Base-by-base conservation (phyloP, 1,140 invertebrate genomes). In the Temnothorax curvispinosus region DNA sequence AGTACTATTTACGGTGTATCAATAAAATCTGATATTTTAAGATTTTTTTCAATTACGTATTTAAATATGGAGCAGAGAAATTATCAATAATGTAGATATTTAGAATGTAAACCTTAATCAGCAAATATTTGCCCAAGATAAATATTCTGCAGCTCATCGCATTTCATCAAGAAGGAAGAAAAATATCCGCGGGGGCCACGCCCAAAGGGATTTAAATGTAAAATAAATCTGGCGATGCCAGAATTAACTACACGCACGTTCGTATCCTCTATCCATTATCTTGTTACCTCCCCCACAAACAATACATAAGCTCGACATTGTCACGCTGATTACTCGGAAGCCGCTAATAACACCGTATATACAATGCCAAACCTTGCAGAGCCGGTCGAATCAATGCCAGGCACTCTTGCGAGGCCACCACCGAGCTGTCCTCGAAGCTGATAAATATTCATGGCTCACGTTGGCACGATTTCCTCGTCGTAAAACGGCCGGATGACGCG, bases 371-470 rank as follows among this genome's bases (percentile, higher is more conserved):
- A 86, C 74, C 74, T 86, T 76, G 62, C 54, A 38, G 52, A 86
- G 64, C 62, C 65, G 38, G 77, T 84, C 52, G 54, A 86, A 74
- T 65, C 85, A 87, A 87, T 87, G 69, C 67, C 54, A 44, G 60
- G n/a, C 54, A 60, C 58, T 41, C 65, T 41, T 60, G 71, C 67
- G 64, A 35, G 38, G 41, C 21, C n/a, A 38, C 62, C 35, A 52
- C 35, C 64, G 21, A 62, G 60, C 60, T 38, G 56, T 78, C 65
- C 75, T 54, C 74, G 65, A 54, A 72, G 64, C 38, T 58, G 86
- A 90, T 90, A 90, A 90, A 90, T 90, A 90, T 90, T 90, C 89
- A 90, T 90, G 72, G 86, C 52, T 75, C 76, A 56, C 54, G 44
- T 62, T 69, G 76, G 77, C 78, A 80, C 85, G 65, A 86, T 67